Evolutionary conservation across 2,888 invertebrate species (phyloP).

Genomic region (Pammene fasciana): DNA sequence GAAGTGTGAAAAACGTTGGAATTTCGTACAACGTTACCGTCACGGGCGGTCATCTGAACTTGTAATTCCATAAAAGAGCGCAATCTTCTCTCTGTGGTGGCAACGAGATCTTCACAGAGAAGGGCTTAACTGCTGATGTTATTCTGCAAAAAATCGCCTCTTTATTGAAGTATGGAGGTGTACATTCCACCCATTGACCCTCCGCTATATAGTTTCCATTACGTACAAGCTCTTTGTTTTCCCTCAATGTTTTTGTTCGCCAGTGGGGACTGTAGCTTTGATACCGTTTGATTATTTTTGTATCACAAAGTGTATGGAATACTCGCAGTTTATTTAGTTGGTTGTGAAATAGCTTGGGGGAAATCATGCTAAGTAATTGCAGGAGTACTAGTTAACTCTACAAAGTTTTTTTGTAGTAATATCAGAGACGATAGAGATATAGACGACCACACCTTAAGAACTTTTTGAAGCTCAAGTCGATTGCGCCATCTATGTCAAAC

Average conservation of each 20-base stretch:
- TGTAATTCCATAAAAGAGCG: conserved; percentile 26
- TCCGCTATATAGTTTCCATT: conserved; percentile 24
- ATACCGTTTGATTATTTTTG: conserved; percentile 27
- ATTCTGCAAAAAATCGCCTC: background rate
- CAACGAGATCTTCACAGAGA: background rate
- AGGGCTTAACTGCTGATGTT: background rate
- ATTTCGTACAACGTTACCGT: conserved; percentile 6
- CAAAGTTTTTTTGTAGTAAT: too few relatives aligned
- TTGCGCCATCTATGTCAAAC: too few relatives aligned
- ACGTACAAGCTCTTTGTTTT: conserved; percentile 28
- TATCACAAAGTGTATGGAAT: background rate
- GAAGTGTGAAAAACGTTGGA: conserved; percentile 5
- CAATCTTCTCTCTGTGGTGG: conserved; percentile 5
- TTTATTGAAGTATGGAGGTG: background rate
- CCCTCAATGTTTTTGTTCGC: conserved; percentile 21
- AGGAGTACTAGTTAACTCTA: too few relatives aligned
- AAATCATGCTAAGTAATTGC: too few relatives aligned
- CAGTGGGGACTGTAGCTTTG: conserved; percentile 12
- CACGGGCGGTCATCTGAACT: conserved; percentile 8
- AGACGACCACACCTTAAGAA: too few relatives aligned
- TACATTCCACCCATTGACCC: conserved; percentile 20
- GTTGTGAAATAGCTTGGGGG: background rate
- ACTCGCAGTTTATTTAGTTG: background rate
- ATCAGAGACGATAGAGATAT: too few relatives aligned
- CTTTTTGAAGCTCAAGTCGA: too few relatives aligned